Conservation (phyloP, 2,797 vertebrate genomes). For the Muscicapa striata region DNA sequence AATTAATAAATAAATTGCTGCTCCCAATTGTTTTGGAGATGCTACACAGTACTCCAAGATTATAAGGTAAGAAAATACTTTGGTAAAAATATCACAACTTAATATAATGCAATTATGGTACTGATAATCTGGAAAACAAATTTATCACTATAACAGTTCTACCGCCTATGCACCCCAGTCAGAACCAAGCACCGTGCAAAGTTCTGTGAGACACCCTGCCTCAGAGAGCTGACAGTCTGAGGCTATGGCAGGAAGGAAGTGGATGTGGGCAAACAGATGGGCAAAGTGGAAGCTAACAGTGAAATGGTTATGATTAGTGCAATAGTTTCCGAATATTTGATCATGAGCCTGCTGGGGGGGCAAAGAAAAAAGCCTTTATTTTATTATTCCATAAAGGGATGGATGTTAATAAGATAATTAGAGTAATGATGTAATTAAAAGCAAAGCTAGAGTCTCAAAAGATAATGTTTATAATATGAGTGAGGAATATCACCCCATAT, state of each 20-base stretch:
- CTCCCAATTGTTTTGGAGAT: not conserved
- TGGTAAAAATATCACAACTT: not conserved
- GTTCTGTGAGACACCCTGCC: not conserved
- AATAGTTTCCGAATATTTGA: not conserved
- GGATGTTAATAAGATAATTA: constrained; percentile 40
- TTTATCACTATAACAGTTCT: not conserved
- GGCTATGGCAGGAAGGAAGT: not conserved
- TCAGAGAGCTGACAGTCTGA: not conserved
- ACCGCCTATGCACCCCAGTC: not conserved
- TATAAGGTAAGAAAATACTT: not conserved
- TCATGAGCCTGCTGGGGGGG: not conserved
- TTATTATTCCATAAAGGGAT: not conserved
- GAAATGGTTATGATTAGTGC: constrained; percentile 38
- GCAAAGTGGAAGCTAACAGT: not conserved
- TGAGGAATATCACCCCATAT: not conserved
- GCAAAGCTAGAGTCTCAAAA: not conserved
- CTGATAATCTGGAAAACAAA: constrained; percentile 7
- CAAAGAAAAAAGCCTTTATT: constrained; percentile 4
- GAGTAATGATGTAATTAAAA: constrained; percentile 43
- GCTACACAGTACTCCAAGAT: not conserved
- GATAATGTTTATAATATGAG: not conserved
- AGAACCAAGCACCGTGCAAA: not conserved
- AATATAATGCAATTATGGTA: not conserved
- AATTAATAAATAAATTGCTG: not conserved
- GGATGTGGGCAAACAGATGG: constrained; percentile 2